Percentiles rank a stretch among this genome's conserved stretches.
phyloP scores from a whole-genome alignment of 2,888 invertebrate genomes.

The Drosophila paramelanica region DNA sequence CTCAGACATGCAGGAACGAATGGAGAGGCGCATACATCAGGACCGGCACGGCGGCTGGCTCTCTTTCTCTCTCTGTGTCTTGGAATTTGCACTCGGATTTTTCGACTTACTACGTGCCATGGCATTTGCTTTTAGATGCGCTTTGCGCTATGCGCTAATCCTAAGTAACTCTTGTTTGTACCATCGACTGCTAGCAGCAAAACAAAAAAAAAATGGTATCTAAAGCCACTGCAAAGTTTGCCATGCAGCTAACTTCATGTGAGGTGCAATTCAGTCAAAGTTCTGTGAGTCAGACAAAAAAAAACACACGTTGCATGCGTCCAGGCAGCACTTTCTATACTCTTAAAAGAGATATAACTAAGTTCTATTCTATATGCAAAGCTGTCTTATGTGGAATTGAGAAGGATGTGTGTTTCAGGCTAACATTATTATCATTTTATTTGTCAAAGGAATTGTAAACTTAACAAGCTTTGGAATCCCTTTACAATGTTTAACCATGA shows the following conservation, averaged over 20 bases:
- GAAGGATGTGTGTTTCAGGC: too few species aligned
- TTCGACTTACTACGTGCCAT: slow-evolving; percentile 71
- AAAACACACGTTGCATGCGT: slow-evolving; percentile 30
- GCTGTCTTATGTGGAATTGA: too few species aligned
- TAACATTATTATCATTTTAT: too few species aligned
- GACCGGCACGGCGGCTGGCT: slow-evolving; percentile 18
- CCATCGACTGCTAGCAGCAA: slow-evolving; percentile 22
- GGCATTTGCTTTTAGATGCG: slow-evolving; percentile 76
- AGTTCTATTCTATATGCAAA: too few species aligned
- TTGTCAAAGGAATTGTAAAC: too few species aligned
- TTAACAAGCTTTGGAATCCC: too few species aligned
- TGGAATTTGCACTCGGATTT: slow-evolving; percentile 67
- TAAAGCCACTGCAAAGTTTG: slow-evolving; percentile 34
- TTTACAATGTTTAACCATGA: too few species aligned
- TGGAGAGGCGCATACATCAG: slow-evolving; percentile 51
- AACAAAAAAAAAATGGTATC: slow-evolving; percentile 11
- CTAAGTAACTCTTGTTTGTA: slow-evolving; percentile 76
- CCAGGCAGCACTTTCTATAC: slow-evolving; percentile 7
- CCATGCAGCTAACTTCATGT: slow-evolving; percentile 37
- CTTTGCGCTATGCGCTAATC: slow-evolving; percentile 61
- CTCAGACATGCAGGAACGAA: slow-evolving; percentile 54
- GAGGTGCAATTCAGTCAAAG: slow-evolving; percentile 45
- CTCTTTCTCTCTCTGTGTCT: slow-evolving; percentile 23
- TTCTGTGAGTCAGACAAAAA: slow-evolving; percentile 25
- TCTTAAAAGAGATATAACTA: background rate